phyloP scores from a whole-genome alignment of 2,888 invertebrate species.

The Balanococcus diminutus region DNA sequence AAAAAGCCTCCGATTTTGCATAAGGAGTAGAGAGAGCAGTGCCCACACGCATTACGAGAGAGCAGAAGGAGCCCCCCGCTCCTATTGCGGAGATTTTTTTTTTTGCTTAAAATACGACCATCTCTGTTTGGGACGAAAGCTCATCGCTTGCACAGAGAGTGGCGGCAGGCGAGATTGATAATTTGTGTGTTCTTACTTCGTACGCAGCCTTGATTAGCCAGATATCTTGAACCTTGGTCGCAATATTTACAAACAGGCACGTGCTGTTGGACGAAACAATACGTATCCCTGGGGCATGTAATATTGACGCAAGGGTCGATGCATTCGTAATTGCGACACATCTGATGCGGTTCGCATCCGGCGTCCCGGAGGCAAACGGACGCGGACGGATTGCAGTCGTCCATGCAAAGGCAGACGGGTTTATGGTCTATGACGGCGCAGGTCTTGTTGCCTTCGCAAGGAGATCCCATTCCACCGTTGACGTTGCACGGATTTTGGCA shows the following conservation, averaged over 20 bases:
- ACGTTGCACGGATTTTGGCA: conserved; percentile 84
- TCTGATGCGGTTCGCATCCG: conserved; percentile 83
- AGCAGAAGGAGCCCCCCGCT: too few species aligned
- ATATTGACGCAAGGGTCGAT: conserved; percentile 87
- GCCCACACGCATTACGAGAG: background rate
- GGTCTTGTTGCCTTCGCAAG: conserved; percentile 81
- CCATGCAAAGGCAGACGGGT: conserved; percentile 83
- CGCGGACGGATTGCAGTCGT: conserved; percentile 83
- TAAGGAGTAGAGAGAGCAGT: too few species aligned
- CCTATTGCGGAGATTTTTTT: too few species aligned
- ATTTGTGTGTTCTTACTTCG: conserved; percentile 76
- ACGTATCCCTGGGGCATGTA: conserved; percentile 82
- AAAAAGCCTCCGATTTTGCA: too few species aligned
- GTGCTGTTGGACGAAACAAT: conserved; percentile 93
- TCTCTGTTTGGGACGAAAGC: background rate
- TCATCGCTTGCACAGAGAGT: background rate
- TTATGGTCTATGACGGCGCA: conserved; percentile 88
- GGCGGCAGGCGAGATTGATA: background rate
- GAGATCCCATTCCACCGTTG: conserved; percentile 63
- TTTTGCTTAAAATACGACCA: too few species aligned
- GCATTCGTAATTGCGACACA: conserved; percentile 87
- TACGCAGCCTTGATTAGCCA: conserved; percentile 82
- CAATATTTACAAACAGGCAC: conserved; percentile 95
- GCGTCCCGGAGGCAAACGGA: conserved; percentile 88
- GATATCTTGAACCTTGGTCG: conserved; percentile 79